phyloP scores from a whole-genome alignment of 2,113 vertebrate genomes.

The Phylloscopus trochilus region DNA sequence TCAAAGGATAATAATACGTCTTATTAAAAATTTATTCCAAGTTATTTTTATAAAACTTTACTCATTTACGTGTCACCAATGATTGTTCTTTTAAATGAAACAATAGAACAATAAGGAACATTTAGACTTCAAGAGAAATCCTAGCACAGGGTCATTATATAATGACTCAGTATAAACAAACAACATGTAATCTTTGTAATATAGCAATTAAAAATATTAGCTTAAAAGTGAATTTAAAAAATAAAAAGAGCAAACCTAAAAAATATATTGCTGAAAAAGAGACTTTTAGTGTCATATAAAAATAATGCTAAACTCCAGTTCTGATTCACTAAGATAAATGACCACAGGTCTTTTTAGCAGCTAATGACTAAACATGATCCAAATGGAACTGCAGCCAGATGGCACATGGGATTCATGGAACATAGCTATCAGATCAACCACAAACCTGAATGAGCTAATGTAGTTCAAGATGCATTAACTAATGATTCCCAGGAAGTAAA shows the following conservation, averaged over 20 bases:
- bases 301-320: not conserved
- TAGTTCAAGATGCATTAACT: constrained; percentile 44
- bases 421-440: constrained; percentile 50
- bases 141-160: not conserved
- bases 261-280: not conserved
- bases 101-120: constrained; percentile 33
- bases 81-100: constrained; percentile 46
- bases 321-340: constrained; percentile 59
- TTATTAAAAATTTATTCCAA: constrained; percentile 72
- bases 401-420: constrained; percentile 50
- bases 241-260: not conserved
- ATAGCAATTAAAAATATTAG: not conserved
- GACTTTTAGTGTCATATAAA: not conserved
- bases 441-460: constrained; percentile 22
- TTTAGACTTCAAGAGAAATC: constrained; percentile 12
- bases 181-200: not conserved
- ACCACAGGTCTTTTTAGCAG: not conserved
- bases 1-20: constrained; percentile 68
- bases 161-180: constrained; percentile 24
- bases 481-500: constrained; percentile 44
- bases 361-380: constrained; percentile 63
- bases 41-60: constrained; percentile 68
- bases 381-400: constrained; percentile 63
- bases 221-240: not conserved
- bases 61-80: constrained; percentile 53